Percentiles rank a stretch among this genome's conserved stretches.
phyloP scores from a whole-genome alignment of 2,888 invertebrate genomes.

The Drymonia ruficornis region DNA sequence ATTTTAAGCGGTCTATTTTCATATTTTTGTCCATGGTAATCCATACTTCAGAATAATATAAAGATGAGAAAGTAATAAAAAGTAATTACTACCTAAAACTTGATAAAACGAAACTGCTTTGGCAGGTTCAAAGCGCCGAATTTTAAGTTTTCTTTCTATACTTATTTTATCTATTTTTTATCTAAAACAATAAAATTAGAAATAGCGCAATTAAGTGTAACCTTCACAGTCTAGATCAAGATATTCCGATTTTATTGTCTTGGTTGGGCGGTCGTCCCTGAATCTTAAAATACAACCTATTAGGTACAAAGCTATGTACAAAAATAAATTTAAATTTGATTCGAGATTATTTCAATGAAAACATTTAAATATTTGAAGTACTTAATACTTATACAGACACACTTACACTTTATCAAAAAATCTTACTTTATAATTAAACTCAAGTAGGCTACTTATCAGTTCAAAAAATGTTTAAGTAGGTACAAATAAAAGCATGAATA shows the following conservation, averaged over 20 bases:
- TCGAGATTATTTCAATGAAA: too few species aligned
- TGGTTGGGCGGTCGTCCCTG: slow-evolving; percentile 13
- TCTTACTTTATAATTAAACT: too few species aligned
- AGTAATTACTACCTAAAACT: background rate
- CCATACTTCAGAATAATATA: too few species aligned
- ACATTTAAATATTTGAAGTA: too few species aligned
- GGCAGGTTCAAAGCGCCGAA: background rate
- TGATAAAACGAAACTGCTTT: background rate
- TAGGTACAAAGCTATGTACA: slow-evolving; percentile 3
- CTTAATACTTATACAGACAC: too few species aligned
- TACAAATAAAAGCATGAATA: too few species aligned
- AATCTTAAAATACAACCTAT: slow-evolving; percentile 15
- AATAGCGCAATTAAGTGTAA: slow-evolving; percentile 10
- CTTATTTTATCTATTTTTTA: background rate
- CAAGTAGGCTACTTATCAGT: too few species aligned
- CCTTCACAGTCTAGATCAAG: slow-evolving; percentile 15
- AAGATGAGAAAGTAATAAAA: too few species aligned
- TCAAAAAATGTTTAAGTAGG: too few species aligned
- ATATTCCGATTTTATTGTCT: slow-evolving; percentile 18
- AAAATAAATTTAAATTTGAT: background rate
- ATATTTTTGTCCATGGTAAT: background rate
- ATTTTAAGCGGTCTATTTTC: slow-evolving; percentile 5
- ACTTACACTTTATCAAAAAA: too few species aligned
- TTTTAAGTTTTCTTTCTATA: background rate
- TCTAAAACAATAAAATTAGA: slow-evolving; percentile 8